Base-by-base conservation (phyloP, 2,113 vertebrate genomes). In the Pseudopipra pipra region DNA sequence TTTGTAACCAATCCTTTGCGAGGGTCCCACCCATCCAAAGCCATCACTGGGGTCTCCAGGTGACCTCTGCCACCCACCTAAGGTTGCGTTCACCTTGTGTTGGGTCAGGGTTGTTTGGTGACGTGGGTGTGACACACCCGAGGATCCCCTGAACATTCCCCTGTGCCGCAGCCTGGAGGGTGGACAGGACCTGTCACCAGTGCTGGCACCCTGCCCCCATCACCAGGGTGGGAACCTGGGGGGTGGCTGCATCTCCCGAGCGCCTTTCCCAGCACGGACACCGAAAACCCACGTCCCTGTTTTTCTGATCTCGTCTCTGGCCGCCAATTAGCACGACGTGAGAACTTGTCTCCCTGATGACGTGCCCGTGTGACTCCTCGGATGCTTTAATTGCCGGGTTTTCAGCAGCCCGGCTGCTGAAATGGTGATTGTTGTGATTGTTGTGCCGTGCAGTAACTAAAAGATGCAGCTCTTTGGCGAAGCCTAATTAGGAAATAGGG, bases 401-500 rank as follows among this genome's bases (percentile, higher is more conserved):
- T 96, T 84, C 68, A 93, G 86, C 85, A 76, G 90, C 22, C 47
- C 6, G 90, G 59, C 75, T 3, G 72, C 11, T 96, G 95, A 94
- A 91, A 88, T 87, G 93, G 75, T 61, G 65, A 92, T 91, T 95
- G 84, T 62, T 88, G 78, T 66, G 92, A 94, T 93, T 92, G 92
- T 37, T 97, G 7, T 3, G 73, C 61, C 3, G 27, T 62, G 55
- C 19, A 2, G 70, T 65, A 90, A 61, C 85, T 28, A 83, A 96
- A 89, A 96, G 96, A 95, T 67, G 44, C 13, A 11, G 90, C 87
- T 85, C 89, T 83, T 96, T 93, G 94, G 81, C 10, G 39, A 43
- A 79, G 85, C 96, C 96, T 97, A 94, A 96, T 97, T 96, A 95
- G 96, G 95, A 96, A 97, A 93, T 84, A 95, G 93, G 94, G 96